Evolutionary conservation across 2,797 vertebrate species (phyloP).

Genomic region (Hemibagrus guttatus): DNA sequence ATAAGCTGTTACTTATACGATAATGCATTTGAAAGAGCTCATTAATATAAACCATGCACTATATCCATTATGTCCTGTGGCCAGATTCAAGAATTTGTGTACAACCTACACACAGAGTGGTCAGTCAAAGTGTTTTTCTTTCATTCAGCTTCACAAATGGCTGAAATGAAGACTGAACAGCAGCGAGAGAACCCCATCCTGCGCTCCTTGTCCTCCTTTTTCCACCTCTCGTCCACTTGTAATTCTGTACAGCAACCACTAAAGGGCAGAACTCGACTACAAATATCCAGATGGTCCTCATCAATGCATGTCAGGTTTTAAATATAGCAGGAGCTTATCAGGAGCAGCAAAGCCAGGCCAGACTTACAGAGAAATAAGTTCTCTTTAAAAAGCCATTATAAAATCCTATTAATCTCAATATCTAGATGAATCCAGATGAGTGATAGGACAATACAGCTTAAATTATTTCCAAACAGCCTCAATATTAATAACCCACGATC

Average conservation of each 20-base stretch:
- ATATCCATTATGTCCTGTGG: neutral
- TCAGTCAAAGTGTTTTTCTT: neutral
- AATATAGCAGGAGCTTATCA: slow-evolving; percentile 58
- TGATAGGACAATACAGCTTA: slow-evolving; percentile 63
- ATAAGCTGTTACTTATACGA: too few relatives aligned
- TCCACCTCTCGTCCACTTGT: slow-evolving; percentile 44
- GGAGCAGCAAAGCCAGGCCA: slow-evolving; percentile 53
- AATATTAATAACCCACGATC: slow-evolving; percentile 51
- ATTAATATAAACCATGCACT: neutral
- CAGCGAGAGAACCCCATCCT: neutral
- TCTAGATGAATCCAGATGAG: slow-evolving; percentile 68
- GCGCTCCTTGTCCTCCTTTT: neutral
- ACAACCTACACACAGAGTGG: neutral
- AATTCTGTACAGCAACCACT: slow-evolving; percentile 68
- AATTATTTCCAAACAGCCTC: slow-evolving; percentile 63
- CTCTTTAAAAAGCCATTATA: slow-evolving; percentile 72
- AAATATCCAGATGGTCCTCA: slow-evolving; percentile 54
- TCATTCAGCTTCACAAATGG: neutral
- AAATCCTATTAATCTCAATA: slow-evolving; percentile 72
- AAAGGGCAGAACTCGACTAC: slow-evolving; percentile 78
- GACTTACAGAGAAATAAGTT: slow-evolving; percentile 72
- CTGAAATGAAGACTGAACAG: neutral
- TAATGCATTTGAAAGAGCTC: neutral
- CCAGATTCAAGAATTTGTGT: neutral
- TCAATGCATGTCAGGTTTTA: slow-evolving; percentile 35